These are phyloP conservation scores for Serilophus lunatus DNA, from an alignment of 2,113 vertebrate genomes.

Conservation along the genomic window DNA sequence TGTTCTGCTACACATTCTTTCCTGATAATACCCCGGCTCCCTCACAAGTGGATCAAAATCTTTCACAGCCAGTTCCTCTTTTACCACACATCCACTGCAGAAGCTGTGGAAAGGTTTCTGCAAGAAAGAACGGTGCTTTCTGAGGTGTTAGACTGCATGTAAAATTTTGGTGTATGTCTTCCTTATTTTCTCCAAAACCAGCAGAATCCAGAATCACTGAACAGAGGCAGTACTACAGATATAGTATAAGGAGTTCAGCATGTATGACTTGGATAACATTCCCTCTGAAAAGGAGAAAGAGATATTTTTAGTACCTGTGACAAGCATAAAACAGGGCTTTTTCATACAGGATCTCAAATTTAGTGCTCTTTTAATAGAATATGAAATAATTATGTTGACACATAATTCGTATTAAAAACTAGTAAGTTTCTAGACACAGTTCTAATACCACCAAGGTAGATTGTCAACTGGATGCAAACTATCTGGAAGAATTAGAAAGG, in stretches of 20 bases:
- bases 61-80: neutral
- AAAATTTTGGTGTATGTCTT: neutral
- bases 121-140: neutral
- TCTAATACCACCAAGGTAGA: neutral
- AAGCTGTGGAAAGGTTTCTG: neutral
- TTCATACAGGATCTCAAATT: neutral
- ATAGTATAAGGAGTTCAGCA: neutral
- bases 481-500: neutral
- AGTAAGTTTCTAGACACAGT: neutral
- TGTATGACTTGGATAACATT: neutral
- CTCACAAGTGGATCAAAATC: neutral
- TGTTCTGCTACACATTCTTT: neutral
- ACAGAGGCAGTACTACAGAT: neutral
- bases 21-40: neutral
- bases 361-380: neutral
- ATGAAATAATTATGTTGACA: neutral
- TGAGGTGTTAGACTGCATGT: neutral
- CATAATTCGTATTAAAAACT: neutral
- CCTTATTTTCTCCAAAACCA: neutral
- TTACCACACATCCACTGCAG: neutral
- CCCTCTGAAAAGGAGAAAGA: neutral
- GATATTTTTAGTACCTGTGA: neutral
- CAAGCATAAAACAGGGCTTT: fast-evolving
- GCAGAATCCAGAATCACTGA: neutral
- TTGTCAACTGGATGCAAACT: neutral